A percentile compares a stretch with the other conserved stretches of the same genome.
Evolutionary conservation across 2,888 invertebrate species (phyloP).

Genomic region (Nemoura dubitans): DNA sequence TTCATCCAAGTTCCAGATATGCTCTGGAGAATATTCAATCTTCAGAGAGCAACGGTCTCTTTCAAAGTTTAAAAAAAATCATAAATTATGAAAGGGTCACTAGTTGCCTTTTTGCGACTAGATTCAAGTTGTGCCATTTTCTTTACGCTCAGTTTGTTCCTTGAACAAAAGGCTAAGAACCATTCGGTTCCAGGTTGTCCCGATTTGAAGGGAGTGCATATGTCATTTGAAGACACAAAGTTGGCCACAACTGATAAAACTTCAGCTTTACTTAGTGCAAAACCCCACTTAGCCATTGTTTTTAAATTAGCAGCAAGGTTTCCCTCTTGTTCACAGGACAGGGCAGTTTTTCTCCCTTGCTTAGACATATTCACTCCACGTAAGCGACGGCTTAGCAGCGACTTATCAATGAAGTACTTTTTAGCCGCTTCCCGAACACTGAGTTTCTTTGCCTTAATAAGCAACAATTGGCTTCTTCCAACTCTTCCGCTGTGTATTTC

Average conservation of each 20-base stretch:
- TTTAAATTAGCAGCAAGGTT: neutral
- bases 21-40: neutral
- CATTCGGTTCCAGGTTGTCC: neutral
- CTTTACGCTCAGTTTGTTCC: slow-evolving; percentile 38
- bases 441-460: too few species aligned
- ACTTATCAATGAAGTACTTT: too few species aligned
- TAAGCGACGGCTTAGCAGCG: too few species aligned
- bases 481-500: too few species aligned
- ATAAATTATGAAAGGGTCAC: slow-evolving; percentile 50
- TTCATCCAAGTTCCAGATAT: slow-evolving; percentile 51
- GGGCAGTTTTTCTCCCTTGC: too few species aligned
- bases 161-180: neutral
- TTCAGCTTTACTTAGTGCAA: neutral
- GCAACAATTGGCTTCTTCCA: too few species aligned
- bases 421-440: too few species aligned
- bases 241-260: neutral
- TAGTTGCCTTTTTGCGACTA: slow-evolving; percentile 44
- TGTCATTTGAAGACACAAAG: neutral
- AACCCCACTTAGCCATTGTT: neutral
- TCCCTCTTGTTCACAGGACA: too few species aligned
- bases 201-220: neutral
- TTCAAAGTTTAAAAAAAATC: slow-evolving; percentile 47
- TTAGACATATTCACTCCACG: too few species aligned
- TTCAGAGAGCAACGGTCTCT: slow-evolving; percentile 40
- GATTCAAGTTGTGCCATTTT: slow-evolving; percentile 49